Conservation (phyloP, 2,888 invertebrate species). For the Tryphoninae sp. region DNA sequence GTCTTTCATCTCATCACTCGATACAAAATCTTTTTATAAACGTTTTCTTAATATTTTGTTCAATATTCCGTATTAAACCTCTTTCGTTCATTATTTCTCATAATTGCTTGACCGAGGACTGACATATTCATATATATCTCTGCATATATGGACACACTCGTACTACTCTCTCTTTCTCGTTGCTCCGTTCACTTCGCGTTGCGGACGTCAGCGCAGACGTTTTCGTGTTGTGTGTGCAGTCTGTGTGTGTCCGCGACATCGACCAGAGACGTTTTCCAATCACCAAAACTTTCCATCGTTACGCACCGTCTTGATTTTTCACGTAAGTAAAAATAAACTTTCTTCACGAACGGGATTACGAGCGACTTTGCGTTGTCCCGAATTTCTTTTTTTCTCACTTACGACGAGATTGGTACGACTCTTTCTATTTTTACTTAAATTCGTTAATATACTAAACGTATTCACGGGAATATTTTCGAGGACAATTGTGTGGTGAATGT, state of each 20-base stretch:
- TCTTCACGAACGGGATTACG: neutral
- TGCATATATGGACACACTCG: conserved; percentile 1
- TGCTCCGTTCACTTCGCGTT: conserved; percentile 57
- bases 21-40: neutral
- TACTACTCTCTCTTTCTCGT: conserved; percentile 33
- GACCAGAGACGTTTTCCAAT: conserved; percentile 42
- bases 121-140: neutral
- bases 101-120: neutral
- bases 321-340: conserved; percentile 46
- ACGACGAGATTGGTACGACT: neutral
- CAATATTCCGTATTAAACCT: neutral
- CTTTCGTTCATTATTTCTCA: neutral
- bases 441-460: conserved; percentile 22
- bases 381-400: conserved; percentile 20
- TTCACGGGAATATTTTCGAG: conserved; percentile 20
- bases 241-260: conserved; percentile 50
- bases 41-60: neutral
- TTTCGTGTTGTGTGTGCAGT: conserved; percentile 45
- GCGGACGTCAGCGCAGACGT: conserved; percentile 62
- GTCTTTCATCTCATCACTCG: neutral
- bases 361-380: neutral
- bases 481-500: neutral
- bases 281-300: conserved; percentile 33
- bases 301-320: conserved; percentile 12
- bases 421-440: neutral